phyloP scores from a whole-genome alignment of 2,797 vertebrate genomes.

The Hephaestus fuliginosus region DNA sequence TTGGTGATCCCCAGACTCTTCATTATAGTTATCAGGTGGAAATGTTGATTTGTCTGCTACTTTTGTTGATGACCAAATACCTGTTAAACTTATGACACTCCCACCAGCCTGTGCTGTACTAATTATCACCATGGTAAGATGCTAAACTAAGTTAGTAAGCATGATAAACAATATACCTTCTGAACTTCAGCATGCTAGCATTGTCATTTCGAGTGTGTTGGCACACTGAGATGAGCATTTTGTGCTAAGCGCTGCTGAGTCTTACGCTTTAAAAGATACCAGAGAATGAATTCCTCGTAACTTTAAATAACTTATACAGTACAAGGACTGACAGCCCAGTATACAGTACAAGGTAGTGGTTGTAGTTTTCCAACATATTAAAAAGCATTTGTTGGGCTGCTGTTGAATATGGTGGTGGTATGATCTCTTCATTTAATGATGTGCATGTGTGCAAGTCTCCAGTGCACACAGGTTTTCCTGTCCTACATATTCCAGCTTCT shows the following conservation, averaged over 20 bases:
- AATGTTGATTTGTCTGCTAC: not conserved
- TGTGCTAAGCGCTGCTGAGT: not conserved
- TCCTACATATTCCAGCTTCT: slow-evolving; percentile 40
- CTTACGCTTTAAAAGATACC: not conserved
- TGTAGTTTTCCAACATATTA: slow-evolving; percentile 8
- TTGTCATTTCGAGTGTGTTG: not conserved
- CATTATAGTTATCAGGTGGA: not conserved
- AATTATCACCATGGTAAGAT: not conserved
- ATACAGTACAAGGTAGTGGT: not conserved
- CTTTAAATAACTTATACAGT: slow-evolving; percentile 7
- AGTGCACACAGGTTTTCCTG: slow-evolving; percentile 44
- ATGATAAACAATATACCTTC: not conserved
- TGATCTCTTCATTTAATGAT: slow-evolving; percentile 56
- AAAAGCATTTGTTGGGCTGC: not conserved
- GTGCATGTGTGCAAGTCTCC: slow-evolving; percentile 45
- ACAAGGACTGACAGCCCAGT: too few species aligned
- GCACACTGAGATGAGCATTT: not conserved
- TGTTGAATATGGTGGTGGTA: not conserved
- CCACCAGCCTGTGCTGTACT: not conserved
- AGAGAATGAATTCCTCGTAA: not conserved
- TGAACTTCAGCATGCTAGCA: not conserved
- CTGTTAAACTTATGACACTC: not conserved
- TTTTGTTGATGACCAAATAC: not conserved
- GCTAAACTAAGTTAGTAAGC: not conserved
- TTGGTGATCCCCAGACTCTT: not conserved